A percentile compares a stretch with the other conserved stretches of the same genome.
Evolutionary conservation across 1,140 invertebrate genomes (phyloP).

Genomic region (Nebria ingens): DNA sequence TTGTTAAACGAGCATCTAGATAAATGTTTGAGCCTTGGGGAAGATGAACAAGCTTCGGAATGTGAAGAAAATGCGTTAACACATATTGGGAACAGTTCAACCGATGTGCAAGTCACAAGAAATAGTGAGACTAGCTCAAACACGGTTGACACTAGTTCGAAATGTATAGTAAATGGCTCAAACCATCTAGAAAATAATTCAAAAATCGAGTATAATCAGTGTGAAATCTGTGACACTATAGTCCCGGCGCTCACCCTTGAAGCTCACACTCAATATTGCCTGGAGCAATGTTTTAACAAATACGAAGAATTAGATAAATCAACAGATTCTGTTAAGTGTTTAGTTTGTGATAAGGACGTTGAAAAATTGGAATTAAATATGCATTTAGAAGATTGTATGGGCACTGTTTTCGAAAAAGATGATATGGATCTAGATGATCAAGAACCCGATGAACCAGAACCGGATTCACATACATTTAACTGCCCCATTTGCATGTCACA

Average conservation of each 20-base stretch:
- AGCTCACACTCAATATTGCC: slow-evolving; percentile 35
- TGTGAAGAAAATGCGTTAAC: background rate
- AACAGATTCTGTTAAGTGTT: slow-evolving; percentile 37
- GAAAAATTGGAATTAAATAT: slow-evolving; percentile 38
- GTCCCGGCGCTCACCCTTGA: slow-evolving; percentile 30
- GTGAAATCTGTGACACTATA: slow-evolving; percentile 29
- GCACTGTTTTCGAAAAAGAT: slow-evolving; percentile 31
- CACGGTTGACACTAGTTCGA: slow-evolving; percentile 15
- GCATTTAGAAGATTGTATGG: slow-evolving; percentile 52
- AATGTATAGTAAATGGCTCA: slow-evolving; percentile 3
- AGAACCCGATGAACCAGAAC: background rate
- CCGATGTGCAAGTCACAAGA: too few species aligned
- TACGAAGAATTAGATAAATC: too few species aligned
- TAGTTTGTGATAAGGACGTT: slow-evolving; percentile 47
- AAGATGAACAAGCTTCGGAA: background rate
- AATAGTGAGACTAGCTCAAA: slow-evolving; percentile 14
- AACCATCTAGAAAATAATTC: slow-evolving; percentile 14
- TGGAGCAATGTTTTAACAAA: slow-evolving; percentile 21
- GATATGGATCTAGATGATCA: slow-evolving; percentile 18
- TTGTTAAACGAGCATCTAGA: slow-evolving; percentile 49
- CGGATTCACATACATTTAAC: slow-evolving; percentile 17
- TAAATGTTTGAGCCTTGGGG: slow-evolving; percentile 36
- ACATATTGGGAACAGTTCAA: too few species aligned
- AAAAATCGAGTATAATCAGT: slow-evolving; percentile 20
- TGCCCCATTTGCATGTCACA: slow-evolving; percentile 27